phyloP scores from a whole-genome alignment of 2,797 vertebrate genomes.

The Pygocentrus nattereri region DNA sequence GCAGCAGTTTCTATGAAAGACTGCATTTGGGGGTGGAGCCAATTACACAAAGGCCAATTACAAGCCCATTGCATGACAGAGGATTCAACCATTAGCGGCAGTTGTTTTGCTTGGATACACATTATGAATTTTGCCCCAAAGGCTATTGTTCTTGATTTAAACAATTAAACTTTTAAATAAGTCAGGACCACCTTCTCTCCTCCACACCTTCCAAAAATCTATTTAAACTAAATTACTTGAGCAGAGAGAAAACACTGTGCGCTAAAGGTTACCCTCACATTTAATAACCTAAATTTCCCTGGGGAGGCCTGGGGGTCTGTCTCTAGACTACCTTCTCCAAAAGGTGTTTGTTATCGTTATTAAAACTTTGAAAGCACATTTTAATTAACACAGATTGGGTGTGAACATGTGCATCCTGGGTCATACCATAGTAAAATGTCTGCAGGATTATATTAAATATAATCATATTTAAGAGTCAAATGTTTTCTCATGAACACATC shows the following conservation, averaged over 20 bases:
- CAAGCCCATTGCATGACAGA: background rate
- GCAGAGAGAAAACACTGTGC: slow-evolving; percentile 57
- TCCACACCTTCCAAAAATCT: slow-evolving; percentile 49
- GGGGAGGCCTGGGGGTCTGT: slow-evolving; percentile 53
- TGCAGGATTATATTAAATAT: slow-evolving; percentile 75
- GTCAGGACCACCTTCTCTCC: slow-evolving; percentile 30
- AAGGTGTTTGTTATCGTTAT: slow-evolving; percentile 79
- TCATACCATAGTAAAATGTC: slow-evolving; percentile 60
- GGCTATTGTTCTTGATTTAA: slow-evolving; percentile 45
- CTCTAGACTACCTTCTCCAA: slow-evolving; percentile 46
- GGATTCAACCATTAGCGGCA: background rate
- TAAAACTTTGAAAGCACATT: slow-evolving; percentile 78
- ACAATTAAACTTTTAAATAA: slow-evolving; percentile 59
- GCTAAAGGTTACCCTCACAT: slow-evolving; percentile 68
- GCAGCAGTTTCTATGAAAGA: background rate
- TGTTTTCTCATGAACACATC: background rate
- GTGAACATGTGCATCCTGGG: slow-evolving; percentile 74
- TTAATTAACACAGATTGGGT: slow-evolving; percentile 85
- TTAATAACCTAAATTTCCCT: slow-evolving; percentile 67
- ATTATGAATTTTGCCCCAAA: slow-evolving; percentile 25
- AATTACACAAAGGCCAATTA: background rate
- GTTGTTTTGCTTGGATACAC: slow-evolving; percentile 12
- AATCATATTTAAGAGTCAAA: slow-evolving; percentile 76
- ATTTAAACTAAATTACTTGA: slow-evolving; percentile 66
- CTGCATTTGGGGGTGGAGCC: background rate